These are phyloP conservation scores for Tyto alba DNA, from an alignment of 2,113 vertebrate genomes.

Conservation along the genomic window DNA sequence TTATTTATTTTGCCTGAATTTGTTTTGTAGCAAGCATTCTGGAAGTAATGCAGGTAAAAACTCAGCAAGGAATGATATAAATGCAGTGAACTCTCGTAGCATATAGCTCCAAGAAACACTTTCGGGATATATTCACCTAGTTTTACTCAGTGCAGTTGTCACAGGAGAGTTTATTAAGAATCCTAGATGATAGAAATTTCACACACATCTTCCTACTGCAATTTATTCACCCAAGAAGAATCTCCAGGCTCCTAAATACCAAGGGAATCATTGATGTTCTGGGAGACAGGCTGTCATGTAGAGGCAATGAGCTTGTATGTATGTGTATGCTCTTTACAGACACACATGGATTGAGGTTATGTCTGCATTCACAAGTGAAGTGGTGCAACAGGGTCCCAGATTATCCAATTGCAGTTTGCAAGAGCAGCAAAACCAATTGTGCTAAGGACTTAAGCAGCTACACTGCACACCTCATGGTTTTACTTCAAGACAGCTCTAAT, in stretches of 20 bases:
- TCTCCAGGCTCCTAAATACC: background rate
- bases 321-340: background rate
- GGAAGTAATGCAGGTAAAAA: conserved; percentile 25
- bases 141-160: background rate
- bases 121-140: background rate
- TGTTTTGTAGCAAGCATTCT: background rate
- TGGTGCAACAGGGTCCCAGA: background rate
- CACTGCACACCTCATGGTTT: fast-evolving
- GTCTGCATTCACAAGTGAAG: background rate
- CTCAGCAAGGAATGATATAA: background rate
- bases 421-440: background rate
- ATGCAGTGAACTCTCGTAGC: background rate
- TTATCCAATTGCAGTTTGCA: background rate
- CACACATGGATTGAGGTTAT: background rate
- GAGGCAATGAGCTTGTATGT: background rate
- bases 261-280: background rate
- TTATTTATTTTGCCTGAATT: conserved; percentile 13
- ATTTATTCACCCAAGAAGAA: background rate
- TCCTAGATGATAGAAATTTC: background rate
- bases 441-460: background rate
- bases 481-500: background rate
- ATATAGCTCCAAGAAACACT: background rate
- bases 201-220: background rate
- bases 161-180: background rate
- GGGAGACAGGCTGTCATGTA: background rate